phyloP scores from a whole-genome alignment of 2,113 vertebrate genomes.

The Raja brachyura region DNA sequence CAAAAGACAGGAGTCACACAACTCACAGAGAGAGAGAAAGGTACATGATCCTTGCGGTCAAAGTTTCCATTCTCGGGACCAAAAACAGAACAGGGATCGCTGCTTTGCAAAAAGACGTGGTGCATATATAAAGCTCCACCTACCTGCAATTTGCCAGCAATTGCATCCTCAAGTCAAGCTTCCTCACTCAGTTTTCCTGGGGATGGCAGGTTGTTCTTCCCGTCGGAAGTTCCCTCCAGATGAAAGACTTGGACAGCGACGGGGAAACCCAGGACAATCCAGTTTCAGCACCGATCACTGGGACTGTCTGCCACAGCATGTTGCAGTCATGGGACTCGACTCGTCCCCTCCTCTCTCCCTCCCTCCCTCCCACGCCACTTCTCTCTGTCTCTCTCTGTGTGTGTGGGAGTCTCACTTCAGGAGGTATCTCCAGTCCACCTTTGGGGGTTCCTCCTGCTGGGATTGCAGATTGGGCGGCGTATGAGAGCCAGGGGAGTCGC shows the following conservation, averaged over 20 bases:
- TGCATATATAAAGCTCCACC: conserved; percentile 8
- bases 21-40: background rate
- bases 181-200: background rate
- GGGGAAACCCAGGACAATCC: background rate
- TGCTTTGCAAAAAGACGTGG: background rate
- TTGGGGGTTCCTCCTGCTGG: background rate
- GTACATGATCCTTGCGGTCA: background rate
- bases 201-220: background rate
- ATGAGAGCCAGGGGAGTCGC: too few relatives aligned
- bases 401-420: background rate
- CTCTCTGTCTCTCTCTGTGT: background rate
- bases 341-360: too few relatives aligned
- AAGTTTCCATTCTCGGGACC: background rate
- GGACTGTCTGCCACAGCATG: background rate
- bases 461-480: background rate
- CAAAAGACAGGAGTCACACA: background rate
- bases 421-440: background rate
- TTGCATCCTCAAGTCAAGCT: background rate
- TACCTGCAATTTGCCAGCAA: conserved; percentile 1
- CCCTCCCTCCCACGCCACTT: conserved; percentile 31
- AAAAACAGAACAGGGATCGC: background rate
- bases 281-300: background rate
- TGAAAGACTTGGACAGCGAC: background rate
- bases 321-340: conserved; percentile 41
- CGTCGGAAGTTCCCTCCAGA: background rate